Evolutionary conservation across 2,888 invertebrate genomes (phyloP).

Genomic region (Eristalis arbustorum): DNA sequence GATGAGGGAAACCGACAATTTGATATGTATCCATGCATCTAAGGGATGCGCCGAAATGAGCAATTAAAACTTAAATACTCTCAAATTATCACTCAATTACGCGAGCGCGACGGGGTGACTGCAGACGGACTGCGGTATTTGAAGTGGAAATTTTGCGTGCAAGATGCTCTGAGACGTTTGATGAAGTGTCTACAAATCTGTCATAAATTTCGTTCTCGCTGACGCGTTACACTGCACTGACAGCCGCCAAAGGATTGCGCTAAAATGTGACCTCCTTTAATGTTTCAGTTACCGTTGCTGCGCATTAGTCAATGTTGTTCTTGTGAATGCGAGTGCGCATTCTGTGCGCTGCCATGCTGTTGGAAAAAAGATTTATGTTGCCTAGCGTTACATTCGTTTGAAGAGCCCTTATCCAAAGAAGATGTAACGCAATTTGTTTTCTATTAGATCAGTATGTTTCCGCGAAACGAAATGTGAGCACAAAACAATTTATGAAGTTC

Average conservation of each 20-base stretch:
- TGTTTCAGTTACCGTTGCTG: not conserved
- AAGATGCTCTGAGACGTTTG: slow-evolving; percentile 25
- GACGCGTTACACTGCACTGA: slow-evolving; percentile 66
- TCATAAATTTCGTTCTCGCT: slow-evolving; percentile 68
- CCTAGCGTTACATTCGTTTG: not conserved
- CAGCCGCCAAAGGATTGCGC: slow-evolving; percentile 52
- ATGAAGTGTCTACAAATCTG: slow-evolving; percentile 71
- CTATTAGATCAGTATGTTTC: not conserved
- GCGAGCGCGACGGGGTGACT: slow-evolving; percentile 3
- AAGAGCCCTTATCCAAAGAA: not conserved
- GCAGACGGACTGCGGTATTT: slow-evolving; percentile 17
- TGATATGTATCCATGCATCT: slow-evolving; percentile 52
- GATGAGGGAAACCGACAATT: slow-evolving; percentile 56
- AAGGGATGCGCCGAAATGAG: slow-evolving; percentile 70
- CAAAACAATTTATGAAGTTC: not conserved
- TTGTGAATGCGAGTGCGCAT: not conserved
- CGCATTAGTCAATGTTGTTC: not conserved
- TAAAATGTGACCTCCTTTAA: slow-evolving; percentile 25
- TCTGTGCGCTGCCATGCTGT: not conserved
- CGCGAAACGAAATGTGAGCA: not conserved
- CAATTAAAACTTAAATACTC: slow-evolving; percentile 76
- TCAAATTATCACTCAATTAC: slow-evolving; percentile 76
- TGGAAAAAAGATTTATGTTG: not conserved
- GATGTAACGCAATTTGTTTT: not conserved
- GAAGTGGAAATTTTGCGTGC: slow-evolving; percentile 29